These are phyloP conservation scores for Acomys russatus DNA, from an alignment of 2,797 vertebrate species.

Conservation along the genomic window DNA sequence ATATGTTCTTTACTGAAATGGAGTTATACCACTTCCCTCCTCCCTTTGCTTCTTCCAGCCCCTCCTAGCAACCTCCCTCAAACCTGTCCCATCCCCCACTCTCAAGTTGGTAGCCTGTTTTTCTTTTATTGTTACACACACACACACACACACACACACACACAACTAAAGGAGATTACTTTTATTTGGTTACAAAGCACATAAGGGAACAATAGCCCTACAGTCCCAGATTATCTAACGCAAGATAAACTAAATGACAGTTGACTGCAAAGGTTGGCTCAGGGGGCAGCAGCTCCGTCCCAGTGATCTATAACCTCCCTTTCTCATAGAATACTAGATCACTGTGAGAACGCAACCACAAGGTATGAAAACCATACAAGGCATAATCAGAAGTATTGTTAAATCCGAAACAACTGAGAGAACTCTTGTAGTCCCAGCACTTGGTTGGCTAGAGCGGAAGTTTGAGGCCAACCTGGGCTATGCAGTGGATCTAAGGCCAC, in stretches of 20 bases:
- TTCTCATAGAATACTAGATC: neutral
- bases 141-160: neutral
- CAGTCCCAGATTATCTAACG: neutral
- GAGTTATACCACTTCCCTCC: neutral
- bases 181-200: conserved; percentile 29
- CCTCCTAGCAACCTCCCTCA: neutral
- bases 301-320: neutral
- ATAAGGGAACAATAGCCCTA: neutral
- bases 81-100: neutral
- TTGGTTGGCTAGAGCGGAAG: neutral
- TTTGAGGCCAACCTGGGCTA: neutral
- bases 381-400: conserved; percentile 1
- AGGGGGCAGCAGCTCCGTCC: neutral
- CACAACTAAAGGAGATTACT: conserved; percentile 24
- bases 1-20: neutral
- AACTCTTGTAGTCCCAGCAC: neutral
- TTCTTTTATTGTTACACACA: neutral
- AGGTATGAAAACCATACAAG: conserved; percentile 12
- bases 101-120: neutral
- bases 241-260: neutral
- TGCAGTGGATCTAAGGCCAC: neutral
- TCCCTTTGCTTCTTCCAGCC: neutral
- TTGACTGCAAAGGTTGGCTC: conserved; percentile 26
- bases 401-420: conserved; percentile 38
- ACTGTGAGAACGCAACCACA: conserved; percentile 1